Evolutionary conservation across 2,113 vertebrate species (phyloP).

Genomic region (Mus musculus): DNA sequence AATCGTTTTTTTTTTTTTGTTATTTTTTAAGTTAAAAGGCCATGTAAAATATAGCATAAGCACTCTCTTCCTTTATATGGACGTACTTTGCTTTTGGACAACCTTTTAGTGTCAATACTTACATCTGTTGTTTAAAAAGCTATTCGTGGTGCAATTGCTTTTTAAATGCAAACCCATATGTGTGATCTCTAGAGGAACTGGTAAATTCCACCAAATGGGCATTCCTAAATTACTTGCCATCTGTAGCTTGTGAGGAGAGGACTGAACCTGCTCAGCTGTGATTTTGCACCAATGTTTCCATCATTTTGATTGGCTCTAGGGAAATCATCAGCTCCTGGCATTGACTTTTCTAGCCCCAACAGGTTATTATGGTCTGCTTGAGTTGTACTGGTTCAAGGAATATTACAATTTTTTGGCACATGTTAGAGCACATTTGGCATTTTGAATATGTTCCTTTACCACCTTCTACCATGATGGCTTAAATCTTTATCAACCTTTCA

Average conservation of each 20-base stretch:
- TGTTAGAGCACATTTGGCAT: constrained; percentile 58
- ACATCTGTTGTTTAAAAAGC: constrained; percentile 90
- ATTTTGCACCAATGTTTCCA: constrained; percentile 89
- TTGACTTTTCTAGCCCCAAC: constrained; percentile 84
- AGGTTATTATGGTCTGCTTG: constrained; percentile 85
- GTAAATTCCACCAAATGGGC: constrained; percentile 89
- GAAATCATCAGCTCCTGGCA: constrained; percentile 88
- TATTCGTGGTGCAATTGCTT: constrained; percentile 86
- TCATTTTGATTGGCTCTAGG: constrained; percentile 87
- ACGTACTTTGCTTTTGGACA: constrained; percentile 79
- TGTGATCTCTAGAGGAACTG: constrained; percentile 90
- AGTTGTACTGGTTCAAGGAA: constrained; percentile 76
- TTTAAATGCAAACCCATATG: constrained; percentile 89
- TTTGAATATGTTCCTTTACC: constrained; percentile 63
- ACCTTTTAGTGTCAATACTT: constrained; percentile 87
- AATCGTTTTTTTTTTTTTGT: constrained; percentile 77
- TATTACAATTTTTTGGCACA: constrained; percentile 67
- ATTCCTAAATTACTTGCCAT: constrained; percentile 90
- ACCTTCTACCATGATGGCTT: constrained; percentile 26
- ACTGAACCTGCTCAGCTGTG: constrained; percentile 94
- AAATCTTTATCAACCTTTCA: constrained; percentile 60
- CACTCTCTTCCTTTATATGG: constrained; percentile 76
- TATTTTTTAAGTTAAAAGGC: constrained; percentile 73
- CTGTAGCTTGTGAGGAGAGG: constrained; percentile 89
- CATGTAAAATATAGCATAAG: constrained; percentile 75